Conservation (phyloP, 2,888 invertebrate species). For the Volucella bombylans region DNA sequence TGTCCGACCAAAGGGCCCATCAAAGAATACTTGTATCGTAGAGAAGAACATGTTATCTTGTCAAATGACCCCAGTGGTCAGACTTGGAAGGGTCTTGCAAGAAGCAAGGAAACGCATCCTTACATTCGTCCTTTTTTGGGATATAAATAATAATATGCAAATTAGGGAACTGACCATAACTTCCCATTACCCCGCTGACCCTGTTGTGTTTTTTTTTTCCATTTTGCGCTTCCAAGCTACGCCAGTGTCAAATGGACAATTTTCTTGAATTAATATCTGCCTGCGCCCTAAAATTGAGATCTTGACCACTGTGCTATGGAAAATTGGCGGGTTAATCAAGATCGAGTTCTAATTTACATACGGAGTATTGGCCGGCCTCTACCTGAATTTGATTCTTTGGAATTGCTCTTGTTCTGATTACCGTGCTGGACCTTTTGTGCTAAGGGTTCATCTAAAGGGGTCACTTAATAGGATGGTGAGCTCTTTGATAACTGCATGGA, state of each 20-base stretch:
- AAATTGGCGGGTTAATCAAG: slow-evolving; percentile 74
- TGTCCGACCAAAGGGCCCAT: slow-evolving; percentile 63
- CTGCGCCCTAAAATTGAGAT: slow-evolving; percentile 48
- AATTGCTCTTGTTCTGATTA: slow-evolving; percentile 72
- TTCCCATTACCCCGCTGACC: slow-evolving; percentile 70
- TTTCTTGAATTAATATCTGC: slow-evolving; percentile 70
- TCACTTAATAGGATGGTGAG: slow-evolving; percentile 60
- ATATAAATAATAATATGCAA: slow-evolving; percentile 71
- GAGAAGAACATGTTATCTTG: slow-evolving; percentile 61
- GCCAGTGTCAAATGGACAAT: slow-evolving; percentile 69
- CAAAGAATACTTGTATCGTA: slow-evolving; percentile 9
- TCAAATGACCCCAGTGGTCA: slow-evolving; percentile 70
- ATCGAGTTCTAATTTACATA: slow-evolving; percentile 71
- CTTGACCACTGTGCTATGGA: slow-evolving; percentile 72
- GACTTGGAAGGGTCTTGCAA: slow-evolving; percentile 17
- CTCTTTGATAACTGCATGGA: slow-evolving; percentile 28
- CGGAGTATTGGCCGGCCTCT: slow-evolving; percentile 41
- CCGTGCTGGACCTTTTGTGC: slow-evolving; percentile 70
- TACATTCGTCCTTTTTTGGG: slow-evolving; percentile 28
- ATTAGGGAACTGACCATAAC: slow-evolving; percentile 68
- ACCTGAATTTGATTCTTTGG: slow-evolving; percentile 32
- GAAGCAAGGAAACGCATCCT: slow-evolving; percentile 17
- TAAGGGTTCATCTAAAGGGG: slow-evolving; percentile 64
- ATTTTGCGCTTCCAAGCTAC: slow-evolving; percentile 44
- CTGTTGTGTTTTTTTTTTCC: not conserved